These are phyloP conservation scores for Drosophila macrospina DNA, from an alignment of 2,888 invertebrate genomes.

Conservation along the genomic window DNA sequence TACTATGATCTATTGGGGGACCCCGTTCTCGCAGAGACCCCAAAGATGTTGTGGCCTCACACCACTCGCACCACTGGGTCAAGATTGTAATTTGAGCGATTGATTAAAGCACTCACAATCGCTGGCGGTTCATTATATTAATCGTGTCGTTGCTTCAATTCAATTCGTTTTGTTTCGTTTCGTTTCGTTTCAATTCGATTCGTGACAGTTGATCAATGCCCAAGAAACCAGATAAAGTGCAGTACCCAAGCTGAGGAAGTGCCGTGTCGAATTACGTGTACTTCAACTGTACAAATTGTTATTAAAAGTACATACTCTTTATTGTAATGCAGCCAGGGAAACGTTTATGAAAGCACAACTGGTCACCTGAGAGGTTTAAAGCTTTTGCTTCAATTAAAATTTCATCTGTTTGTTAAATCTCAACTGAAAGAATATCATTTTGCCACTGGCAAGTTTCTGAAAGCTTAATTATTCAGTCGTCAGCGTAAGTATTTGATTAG, in stretches of 20 bases:
- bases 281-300: conserved; percentile 9
- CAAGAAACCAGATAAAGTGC: conserved; percentile 25
- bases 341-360: conserved; percentile 1
- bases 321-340: conserved; percentile 1
- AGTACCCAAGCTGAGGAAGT: conserved; percentile 21
- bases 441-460: no score
- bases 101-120: conserved; percentile 63
- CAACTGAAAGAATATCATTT: no score
- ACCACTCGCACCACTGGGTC: conserved; percentile 58
- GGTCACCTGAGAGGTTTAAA: no score
- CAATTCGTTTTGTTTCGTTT: conserved; percentile 22
- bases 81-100: conserved; percentile 76
- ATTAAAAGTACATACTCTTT: background rate
- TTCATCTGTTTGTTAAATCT: no score
- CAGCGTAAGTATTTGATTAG: no score
- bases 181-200: conserved; percentile 21
- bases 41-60: conserved; percentile 21
- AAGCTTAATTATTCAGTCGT: no score
- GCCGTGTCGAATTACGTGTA: background rate
- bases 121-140: conserved; percentile 60
- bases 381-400: no score
- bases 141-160: conserved; percentile 50
- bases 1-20: background rate
- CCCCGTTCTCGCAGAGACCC: conserved; percentile 10
- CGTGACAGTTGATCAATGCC: conserved; percentile 61